Evolutionary conservation across 2,888 invertebrate genomes (phyloP).

Genomic region (Tipula confusa): DNA sequence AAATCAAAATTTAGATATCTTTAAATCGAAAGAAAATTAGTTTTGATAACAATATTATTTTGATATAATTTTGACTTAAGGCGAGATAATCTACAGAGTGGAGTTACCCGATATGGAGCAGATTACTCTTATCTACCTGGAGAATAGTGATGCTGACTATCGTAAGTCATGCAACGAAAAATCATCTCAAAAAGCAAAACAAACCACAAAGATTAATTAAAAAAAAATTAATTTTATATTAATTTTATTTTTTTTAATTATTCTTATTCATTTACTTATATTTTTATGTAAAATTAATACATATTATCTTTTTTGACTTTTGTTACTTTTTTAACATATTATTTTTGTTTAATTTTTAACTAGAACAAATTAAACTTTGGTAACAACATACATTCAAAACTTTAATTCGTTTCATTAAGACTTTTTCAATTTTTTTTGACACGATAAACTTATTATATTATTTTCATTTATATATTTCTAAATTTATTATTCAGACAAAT

Average conservation of each 20-base stretch:
- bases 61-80: constrained; percentile 49
- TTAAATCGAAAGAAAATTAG: background rate
- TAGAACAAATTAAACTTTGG: background rate
- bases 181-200: constrained; percentile 35
- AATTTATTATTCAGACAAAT: background rate
- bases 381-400: background rate
- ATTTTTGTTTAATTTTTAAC: constrained; percentile 3
- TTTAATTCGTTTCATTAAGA: background rate
- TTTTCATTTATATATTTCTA: background rate
- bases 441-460: background rate
- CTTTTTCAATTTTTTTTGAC: background rate
- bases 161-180: constrained; percentile 50
- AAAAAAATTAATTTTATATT: background rate
- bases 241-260: background rate
- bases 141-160: constrained; percentile 62
- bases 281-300: background rate
- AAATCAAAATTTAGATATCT: background rate
- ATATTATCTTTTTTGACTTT: background rate
- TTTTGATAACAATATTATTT: constrained; percentile 26
- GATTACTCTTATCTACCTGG: constrained; percentile 90
- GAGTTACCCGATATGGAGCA: constrained; percentile 91
- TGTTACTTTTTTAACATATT: background rate
- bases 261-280: constrained; percentile 13
- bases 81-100: constrained; percentile 90
- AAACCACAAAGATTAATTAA: constrained; percentile 33